Conservation (phyloP, 2,113 vertebrate species). For the Fregata magnificens region DNA sequence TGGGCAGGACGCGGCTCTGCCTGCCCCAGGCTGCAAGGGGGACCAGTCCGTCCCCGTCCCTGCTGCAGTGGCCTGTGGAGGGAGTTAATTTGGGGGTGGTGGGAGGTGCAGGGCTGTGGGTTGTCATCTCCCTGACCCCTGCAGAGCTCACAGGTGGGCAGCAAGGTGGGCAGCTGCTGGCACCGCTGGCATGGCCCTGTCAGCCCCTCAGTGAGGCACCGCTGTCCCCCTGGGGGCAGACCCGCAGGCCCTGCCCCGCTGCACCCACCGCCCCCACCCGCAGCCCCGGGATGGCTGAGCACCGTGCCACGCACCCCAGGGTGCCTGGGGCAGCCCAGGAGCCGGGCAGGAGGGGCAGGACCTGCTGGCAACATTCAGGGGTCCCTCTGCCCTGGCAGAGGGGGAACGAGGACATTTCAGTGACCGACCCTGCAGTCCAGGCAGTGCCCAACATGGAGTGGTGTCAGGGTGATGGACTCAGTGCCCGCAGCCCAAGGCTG, state of each 20-base stretch:
- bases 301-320: too few species aligned
- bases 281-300: background rate
- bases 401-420: background rate
- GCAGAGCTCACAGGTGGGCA: background rate
- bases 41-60: fast-evolving
- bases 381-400: background rate
- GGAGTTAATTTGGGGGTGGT: background rate
- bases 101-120: background rate
- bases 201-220: background rate
- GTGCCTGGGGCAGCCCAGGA: background rate
- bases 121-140: background rate
- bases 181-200: background rate
- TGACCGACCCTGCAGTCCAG: background rate
- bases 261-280: background rate
- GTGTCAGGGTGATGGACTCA: background rate
- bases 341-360: background rate
- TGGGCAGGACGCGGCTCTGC: background rate
- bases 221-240: background rate
- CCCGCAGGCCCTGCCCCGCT: fast-evolving
- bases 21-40: background rate
- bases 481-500: background rate
- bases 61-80: background rate
- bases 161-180: background rate
- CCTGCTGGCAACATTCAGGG: background rate
- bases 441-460: background rate